Evolutionary conservation across 2,888 invertebrate genomes (phyloP).

Genomic region (Pediacus dermestoides): DNA sequence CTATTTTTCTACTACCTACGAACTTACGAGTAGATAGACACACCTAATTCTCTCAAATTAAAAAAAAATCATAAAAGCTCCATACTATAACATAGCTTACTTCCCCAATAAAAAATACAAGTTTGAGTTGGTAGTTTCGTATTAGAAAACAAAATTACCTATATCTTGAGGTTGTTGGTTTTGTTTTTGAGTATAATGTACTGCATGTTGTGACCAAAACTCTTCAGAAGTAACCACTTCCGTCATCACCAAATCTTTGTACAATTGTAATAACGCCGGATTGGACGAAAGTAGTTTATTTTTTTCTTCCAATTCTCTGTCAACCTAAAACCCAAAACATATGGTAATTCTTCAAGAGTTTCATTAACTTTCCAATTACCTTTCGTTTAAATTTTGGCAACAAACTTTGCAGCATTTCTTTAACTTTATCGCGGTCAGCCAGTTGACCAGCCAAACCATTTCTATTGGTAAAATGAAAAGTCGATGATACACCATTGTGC

Average conservation of each 20-base stretch:
- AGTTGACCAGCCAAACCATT: slow-evolving; percentile 79
- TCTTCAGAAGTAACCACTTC: slow-evolving; percentile 95
- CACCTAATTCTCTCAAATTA: no score
- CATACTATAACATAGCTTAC: no score
- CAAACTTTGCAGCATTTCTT: slow-evolving; percentile 83
- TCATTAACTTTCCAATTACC: slow-evolving; percentile 52
- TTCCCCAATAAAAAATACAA: slow-evolving; percentile 8
- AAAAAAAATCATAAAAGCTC: no score
- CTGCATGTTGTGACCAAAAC: slow-evolving; percentile 92
- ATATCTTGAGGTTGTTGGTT: slow-evolving; percentile 77
- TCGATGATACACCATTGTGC: slow-evolving; percentile 89
- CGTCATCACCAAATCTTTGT: slow-evolving; percentile 95
- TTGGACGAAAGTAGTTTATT: slow-evolving; percentile 81
- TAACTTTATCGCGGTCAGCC: slow-evolving; percentile 88
- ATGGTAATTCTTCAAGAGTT: background rate
- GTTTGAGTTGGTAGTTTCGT: no score
- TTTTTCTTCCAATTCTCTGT: slow-evolving; percentile 50
- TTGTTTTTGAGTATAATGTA: slow-evolving; percentile 67
- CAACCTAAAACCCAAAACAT: slow-evolving; percentile 34
- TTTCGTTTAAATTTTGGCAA: slow-evolving; percentile 92
- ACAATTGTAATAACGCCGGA: slow-evolving; percentile 87
- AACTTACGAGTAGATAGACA: no score
- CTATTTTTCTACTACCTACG: no score
- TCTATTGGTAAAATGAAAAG: slow-evolving; percentile 95
- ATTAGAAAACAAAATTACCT: slow-evolving; percentile 55